Evolutionary conservation across 2,888 invertebrate genomes (phyloP).

Genomic region (Patella caerulea): DNA sequence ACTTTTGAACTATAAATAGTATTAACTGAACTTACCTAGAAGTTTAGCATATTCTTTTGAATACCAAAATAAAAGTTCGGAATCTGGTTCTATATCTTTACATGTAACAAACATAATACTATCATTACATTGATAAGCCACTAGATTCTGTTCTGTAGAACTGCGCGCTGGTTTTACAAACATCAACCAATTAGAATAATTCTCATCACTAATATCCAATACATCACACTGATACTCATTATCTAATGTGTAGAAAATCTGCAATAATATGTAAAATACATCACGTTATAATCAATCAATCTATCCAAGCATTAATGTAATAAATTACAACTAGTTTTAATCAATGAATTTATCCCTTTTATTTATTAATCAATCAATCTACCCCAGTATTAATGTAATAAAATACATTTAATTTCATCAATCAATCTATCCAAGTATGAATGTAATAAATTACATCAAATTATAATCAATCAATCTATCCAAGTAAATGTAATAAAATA

Average conservation of each 20-base stretch:
- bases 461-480: too few relatives aligned
- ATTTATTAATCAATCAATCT: neutral
- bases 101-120: constrained; percentile 60
- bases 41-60: constrained; percentile 77
- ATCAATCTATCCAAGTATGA: neutral
- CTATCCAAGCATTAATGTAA: neutral
- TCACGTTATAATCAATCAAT: neutral
- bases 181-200: constrained; percentile 83
- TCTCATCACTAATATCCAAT: constrained; percentile 55
- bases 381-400: neutral
- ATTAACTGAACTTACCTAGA: constrained; percentile 41
- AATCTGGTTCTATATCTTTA: constrained; percentile 76
- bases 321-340: neutral
- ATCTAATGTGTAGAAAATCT: constrained; percentile 1
- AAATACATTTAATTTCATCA: neutral
- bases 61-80: constrained; percentile 81
- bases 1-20: neutral
- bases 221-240: constrained; percentile 30
- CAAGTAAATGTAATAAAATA: neutral
- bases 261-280: neutral
- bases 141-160: constrained; percentile 79
- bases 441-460: too few relatives aligned
- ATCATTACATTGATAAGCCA: constrained; percentile 76
- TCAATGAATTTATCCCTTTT: neutral
- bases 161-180: constrained; percentile 80